Percentiles rank a stretch among this genome's conserved stretches.
phyloP scores from a whole-genome alignment of 1,140 invertebrate genomes.

The Drosophila teissieri region DNA sequence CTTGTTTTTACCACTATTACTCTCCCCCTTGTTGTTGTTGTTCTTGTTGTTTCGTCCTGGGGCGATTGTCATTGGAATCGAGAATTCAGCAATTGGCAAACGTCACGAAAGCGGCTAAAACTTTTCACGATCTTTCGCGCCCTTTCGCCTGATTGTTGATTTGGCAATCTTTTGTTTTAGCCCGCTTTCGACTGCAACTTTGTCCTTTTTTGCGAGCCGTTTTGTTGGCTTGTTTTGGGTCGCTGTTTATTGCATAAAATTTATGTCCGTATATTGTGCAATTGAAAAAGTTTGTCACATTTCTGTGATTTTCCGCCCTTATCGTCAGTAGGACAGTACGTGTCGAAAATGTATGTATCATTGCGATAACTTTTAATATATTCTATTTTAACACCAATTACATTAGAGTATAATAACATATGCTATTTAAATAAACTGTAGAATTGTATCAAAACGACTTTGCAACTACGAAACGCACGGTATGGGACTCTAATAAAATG shows the following conservation, averaged over 20 bases:
- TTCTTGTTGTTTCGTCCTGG: conserved; percentile 5
- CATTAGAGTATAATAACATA: background rate
- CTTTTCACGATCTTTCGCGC: conserved; percentile 35
- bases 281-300: conserved; percentile 67
- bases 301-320: conserved; percentile 30
- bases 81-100: conserved; percentile 79
- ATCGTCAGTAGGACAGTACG: conserved; percentile 11
- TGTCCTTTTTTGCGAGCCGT: conserved; percentile 5
- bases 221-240: conserved; percentile 35
- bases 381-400: background rate
- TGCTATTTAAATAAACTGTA: too few relatives aligned
- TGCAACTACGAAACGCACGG: background rate
- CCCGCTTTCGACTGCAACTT: conserved; percentile 25
- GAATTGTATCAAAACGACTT: too few relatives aligned
- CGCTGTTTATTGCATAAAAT: conserved; percentile 65
- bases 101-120: conserved; percentile 74
- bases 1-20: conserved; percentile 37
- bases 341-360: background rate
- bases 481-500: conserved; percentile 27
- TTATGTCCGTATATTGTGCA: conserved; percentile 69
- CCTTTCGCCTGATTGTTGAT: conserved; percentile 48
- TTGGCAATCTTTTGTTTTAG: conserved; percentile 47
- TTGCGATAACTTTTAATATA: background rate
- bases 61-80: conserved; percentile 77
- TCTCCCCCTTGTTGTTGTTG: conserved; percentile 12